Evolutionary conservation across 2,888 invertebrate species (phyloP), one percentile per base, ranked within the genome.

Genomic region (Caenorhabditis macrosperma): DNA sequence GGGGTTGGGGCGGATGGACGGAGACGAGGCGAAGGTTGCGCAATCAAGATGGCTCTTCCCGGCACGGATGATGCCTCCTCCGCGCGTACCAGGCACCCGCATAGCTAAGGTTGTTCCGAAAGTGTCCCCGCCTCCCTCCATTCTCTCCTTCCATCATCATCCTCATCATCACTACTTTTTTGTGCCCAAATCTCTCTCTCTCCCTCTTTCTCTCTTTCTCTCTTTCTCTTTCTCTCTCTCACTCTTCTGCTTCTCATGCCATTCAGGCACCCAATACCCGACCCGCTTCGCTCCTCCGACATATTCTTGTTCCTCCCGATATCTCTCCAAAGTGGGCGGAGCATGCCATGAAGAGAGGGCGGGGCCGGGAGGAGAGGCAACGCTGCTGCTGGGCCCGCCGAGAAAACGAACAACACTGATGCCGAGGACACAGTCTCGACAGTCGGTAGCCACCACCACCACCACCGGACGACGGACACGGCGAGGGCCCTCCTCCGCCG

Each of bases 41-140:
- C 71, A 72, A 72, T 72, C 72, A 28, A 48, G 57, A 48, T 54
- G 72, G 72, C 72, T 72, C 72, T 64, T 72, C 72, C 72, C 72
- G 72, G 72, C 72, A 72, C 72, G 72, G 46, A 63, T n/a, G n/a
- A n/a, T 50, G 17, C 63, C 61, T 50, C 69, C 60, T 28, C 60
- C 20, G 6, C 30, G 30, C 52, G 76, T 76, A 76, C 76, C 76
- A 76, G 76, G 76, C 68, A 76, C 76, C 55, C 57, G 30, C 52
- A 68, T 76, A 76, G 76, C 76, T 67, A 75, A 66, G 60, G 12
- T 24, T 26, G 38, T 59, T 33, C 22, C 26, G 50, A 33, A 38
- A 17, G 24, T 6, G 48, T 12, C 59, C 24, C 60, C 61, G 38
- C 74, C 20, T 50, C 46, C 33, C 17, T 17, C 55, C 57, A 10